Base-by-base conservation (phyloP, 2,797 vertebrate genomes). In the Micrastur ruficollis region DNA sequence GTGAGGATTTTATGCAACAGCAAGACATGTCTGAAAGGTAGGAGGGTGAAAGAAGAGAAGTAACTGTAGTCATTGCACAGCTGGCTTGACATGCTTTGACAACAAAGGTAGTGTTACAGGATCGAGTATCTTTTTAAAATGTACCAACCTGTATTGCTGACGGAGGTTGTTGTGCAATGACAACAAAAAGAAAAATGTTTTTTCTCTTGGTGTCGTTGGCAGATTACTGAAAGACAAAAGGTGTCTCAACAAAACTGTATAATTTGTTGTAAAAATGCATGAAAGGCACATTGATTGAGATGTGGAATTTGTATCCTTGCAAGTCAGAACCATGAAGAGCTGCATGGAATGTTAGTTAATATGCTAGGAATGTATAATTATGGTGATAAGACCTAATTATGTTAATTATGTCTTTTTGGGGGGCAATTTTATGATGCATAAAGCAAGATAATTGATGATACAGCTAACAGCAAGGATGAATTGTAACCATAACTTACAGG, bases 11-110 rank as follows among this genome's bases (percentile, higher is more conserved):
- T 14, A 52, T 47, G 95, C 84, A 94, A 55, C 91, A 52, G 68
- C 96, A 95, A 98, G 98, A 98, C 98, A 99, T 99, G 99, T 99
- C 98, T 62, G 98, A 99, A 98, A 99, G 99, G 99, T 99, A 98
- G 97, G 98, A 97, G 94, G 75, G 94, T 26, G 83, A 95, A 95
- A 97, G 82, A 65, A 62, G 90, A 92, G 94, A 95, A 79, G 80
- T 61, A 89, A 63, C 61, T 71, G 93, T 95, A 81, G 74, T 84
- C 94, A 83, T 95, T 94, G 88, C 75, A 86, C 84, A 82, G 91
- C 72, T 91, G 87, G 71, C 94, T 95, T 62, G 90, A 87, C 91
- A 85, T 66, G 89, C 79, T 94, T 94, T 96, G 97, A 96, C 89
- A 97, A 90, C 47, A 53, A 47, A 96, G 97, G 94, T 97, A 93